Evolutionary conservation across 2,888 invertebrate species (phyloP).

Genomic region (Chouioia cunea): DNA sequence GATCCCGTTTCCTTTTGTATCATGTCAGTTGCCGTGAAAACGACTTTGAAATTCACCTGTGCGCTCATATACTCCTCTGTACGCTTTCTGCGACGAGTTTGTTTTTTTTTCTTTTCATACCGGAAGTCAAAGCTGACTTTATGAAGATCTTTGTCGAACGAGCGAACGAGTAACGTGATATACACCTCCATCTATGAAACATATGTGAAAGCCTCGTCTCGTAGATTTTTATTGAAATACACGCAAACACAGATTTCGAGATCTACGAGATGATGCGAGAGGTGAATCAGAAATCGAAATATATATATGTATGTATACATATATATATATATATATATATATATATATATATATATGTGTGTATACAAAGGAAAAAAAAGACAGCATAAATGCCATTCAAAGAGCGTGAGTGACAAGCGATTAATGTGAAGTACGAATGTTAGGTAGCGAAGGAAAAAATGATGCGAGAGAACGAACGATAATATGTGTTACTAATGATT

Average conservation of each 20-base stretch:
- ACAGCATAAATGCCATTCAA: constrained; percentile 50
- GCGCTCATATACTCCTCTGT: neutral
- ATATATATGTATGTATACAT: neutral
- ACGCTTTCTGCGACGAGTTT: neutral
- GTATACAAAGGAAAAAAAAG: too few species aligned
- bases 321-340: constrained; percentile 8
- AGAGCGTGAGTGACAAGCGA: constrained; percentile 30
- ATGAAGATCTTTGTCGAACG: constrained; percentile 63
- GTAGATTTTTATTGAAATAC: constrained; percentile 57
- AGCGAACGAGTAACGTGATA: constrained; percentile 59
- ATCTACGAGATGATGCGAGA: constrained; percentile 62
- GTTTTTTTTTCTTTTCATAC: neutral
- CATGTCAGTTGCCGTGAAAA: too few species aligned
- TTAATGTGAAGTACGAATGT: neutral
- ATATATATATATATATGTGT: neutral
- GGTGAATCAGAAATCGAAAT: constrained; percentile 30
- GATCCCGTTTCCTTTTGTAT: too few species aligned
- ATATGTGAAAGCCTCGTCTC: constrained; percentile 61
- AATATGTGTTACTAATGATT: constrained; percentile 58
- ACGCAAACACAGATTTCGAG: constrained; percentile 51
- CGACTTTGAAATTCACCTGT: too few species aligned
- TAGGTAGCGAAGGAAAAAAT: constrained; percentile 23
- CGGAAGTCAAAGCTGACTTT: constrained; percentile 34
- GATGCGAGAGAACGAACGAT: constrained; percentile 43
- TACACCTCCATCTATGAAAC: constrained; percentile 52